A percentile compares a stretch with the other conserved stretches of the same genome.
Conservation (phyloP, 1,140 invertebrate genomes). For the Manduca sexta region DNA sequence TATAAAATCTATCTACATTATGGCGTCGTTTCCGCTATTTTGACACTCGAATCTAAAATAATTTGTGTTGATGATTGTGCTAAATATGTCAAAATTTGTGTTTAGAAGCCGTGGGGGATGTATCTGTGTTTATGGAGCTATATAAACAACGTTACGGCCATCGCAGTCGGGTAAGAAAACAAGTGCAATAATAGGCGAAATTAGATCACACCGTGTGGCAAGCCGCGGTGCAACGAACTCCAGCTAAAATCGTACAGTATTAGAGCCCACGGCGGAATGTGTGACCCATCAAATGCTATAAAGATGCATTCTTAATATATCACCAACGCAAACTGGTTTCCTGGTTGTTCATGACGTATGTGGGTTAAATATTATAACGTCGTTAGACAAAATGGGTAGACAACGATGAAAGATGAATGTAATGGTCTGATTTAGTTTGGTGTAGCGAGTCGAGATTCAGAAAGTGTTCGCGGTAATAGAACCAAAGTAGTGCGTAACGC, state of each 20-base stretch:
- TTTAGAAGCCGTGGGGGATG: conserved; percentile 9
- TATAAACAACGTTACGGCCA: not conserved
- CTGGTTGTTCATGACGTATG: not conserved
- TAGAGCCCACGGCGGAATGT: conserved; percentile 34
- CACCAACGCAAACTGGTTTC: conserved; percentile 17
- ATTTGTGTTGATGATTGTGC: too few relatives aligned
- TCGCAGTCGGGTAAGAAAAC: not conserved
- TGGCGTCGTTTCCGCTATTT: too few relatives aligned
- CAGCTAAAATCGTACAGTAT: conserved; percentile 48
- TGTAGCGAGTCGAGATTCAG: conserved; percentile 26
- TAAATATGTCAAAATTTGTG: conserved; percentile 4
- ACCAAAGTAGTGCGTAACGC: conserved; percentile 51
- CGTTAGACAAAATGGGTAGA: not conserved
- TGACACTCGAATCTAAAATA: too few relatives aligned
- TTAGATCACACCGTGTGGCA: conserved; percentile 11
- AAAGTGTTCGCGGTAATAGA: conserved; percentile 36
- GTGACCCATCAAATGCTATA: conserved; percentile 41
- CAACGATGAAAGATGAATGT: not conserved
- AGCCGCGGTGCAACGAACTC: conserved; percentile 51
- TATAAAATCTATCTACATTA: not conserved
- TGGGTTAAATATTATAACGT: not conserved
- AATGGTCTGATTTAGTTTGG: not conserved
- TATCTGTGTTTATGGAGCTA: conserved; percentile 4
- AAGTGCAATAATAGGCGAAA: not conserved
- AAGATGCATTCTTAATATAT: conserved; percentile 58